Conservation (phyloP, 2,888 invertebrate species). For the Erebia epiphron region DNA sequence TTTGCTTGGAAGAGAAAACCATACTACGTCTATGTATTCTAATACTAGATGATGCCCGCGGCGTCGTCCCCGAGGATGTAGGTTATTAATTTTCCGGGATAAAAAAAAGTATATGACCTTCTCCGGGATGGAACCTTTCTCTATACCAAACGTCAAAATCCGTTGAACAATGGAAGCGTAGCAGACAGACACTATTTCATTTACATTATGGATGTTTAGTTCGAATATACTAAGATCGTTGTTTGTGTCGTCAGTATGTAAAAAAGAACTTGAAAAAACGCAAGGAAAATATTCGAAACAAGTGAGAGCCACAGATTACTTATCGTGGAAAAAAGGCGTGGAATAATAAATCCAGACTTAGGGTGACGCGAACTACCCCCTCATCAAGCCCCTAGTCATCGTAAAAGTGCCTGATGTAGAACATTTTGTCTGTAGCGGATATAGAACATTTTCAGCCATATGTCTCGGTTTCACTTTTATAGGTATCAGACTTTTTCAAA, state of each 20-base stretch:
- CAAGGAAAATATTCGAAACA: constrained; percentile 10
- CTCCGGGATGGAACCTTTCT: no score
- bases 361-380: constrained; percentile 32
- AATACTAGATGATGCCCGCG: background rate
- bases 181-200: no score
- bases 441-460: constrained; percentile 17
- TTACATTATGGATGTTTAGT: no score
- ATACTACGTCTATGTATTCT: background rate
- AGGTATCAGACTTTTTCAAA: background rate
- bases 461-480: background rate
- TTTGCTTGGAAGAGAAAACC: background rate
- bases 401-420: constrained; percentile 34
- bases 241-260: background rate
- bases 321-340: constrained; percentile 33
- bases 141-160: no score
- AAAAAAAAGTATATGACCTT: no score
- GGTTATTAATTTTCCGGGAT: no score
- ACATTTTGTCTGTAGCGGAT: constrained; percentile 15
- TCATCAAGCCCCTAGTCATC: constrained; percentile 25
- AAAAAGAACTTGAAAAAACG: background rate
- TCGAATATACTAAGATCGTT: background rate
- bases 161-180: no score
- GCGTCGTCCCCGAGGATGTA: no score
- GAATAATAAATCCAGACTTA: constrained; percentile 36
- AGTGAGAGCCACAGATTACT: constrained; percentile 25